These are phyloP conservation scores for Ornithoptera priamus DNA, from an alignment of 2,888 invertebrate species.

Conservation along the genomic window DNA sequence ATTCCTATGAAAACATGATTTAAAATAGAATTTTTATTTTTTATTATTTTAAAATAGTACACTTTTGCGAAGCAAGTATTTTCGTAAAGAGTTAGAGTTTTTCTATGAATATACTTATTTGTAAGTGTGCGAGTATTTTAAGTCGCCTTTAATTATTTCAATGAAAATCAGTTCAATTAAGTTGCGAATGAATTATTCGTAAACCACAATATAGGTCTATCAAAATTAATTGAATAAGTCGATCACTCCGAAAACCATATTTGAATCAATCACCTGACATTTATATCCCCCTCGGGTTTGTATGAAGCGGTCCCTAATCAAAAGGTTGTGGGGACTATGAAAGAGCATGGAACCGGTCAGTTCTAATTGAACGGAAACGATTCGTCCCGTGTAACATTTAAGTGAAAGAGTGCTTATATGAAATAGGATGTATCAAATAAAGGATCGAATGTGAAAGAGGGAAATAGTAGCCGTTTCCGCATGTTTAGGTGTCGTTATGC, in stretches of 20 bases:
- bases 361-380: constrained; percentile 59
- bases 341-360: constrained; percentile 56
- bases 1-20: too few species aligned
- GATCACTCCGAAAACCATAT: constrained; percentile 40
- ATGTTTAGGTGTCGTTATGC: too few species aligned
- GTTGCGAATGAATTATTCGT: neutral
- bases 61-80: too few species aligned
- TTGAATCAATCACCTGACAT: constrained; percentile 56
- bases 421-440: constrained; percentile 3
- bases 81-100: too few species aligned
- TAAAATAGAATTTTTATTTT: too few species aligned
- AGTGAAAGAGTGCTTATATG: constrained; percentile 1
- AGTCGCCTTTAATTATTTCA: too few species aligned
- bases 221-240: constrained; percentile 18
- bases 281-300: constrained; percentile 45
- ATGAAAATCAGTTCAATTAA: too few species aligned
- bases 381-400: constrained; percentile 32
- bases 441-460: neutral
- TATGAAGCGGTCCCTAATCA: constrained; percentile 54
- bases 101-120: too few species aligned
- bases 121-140: too few species aligned
- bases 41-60: too few species aligned
- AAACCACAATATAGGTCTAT: neutral
- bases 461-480: neutral
- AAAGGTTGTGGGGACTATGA: constrained; percentile 50